phyloP scores from a whole-genome alignment of 2,888 invertebrate species.

The Cyaniris semiargus region DNA sequence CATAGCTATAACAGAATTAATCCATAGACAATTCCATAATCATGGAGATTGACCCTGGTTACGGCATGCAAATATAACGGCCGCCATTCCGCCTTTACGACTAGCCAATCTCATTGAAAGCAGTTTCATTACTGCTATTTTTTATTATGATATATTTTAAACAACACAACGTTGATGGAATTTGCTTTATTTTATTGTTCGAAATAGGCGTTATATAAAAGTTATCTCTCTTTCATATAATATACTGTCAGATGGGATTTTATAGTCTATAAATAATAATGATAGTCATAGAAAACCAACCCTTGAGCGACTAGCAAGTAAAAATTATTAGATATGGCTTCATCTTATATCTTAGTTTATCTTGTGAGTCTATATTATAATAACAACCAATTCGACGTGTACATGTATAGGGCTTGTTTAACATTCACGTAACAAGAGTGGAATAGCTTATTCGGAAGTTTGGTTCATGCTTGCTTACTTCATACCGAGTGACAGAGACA shows the following conservation, averaged over 20 bases:
- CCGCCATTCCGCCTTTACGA: constrained; percentile 7
- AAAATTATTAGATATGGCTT: too few relatives aligned
- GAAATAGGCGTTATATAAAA: background rate
- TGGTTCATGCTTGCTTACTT: too few relatives aligned
- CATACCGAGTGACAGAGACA: too few relatives aligned
- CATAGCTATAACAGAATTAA: background rate
- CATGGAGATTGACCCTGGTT: background rate
- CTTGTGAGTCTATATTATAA: too few relatives aligned
- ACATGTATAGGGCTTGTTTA: too few relatives aligned
- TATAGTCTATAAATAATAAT: background rate
- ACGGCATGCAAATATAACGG: constrained; percentile 15
- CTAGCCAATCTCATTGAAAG: constrained; percentile 18
- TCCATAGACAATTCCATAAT: background rate
- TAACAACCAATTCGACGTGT: too few relatives aligned
- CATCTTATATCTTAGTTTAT: too few relatives aligned
- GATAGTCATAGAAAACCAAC: background rate
- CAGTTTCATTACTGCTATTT: constrained; percentile 8
- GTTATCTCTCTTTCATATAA: background rate
- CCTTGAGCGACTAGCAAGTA: too few relatives aligned
- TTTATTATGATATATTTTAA: constrained; percentile 22
- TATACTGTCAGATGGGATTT: background rate
- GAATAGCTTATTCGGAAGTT: too few relatives aligned
- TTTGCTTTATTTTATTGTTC: background rate
- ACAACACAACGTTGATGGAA: background rate
- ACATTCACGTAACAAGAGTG: too few relatives aligned